Conservation (phyloP, 1,140 invertebrate species). For the Hycleus phaleratus region DNA sequence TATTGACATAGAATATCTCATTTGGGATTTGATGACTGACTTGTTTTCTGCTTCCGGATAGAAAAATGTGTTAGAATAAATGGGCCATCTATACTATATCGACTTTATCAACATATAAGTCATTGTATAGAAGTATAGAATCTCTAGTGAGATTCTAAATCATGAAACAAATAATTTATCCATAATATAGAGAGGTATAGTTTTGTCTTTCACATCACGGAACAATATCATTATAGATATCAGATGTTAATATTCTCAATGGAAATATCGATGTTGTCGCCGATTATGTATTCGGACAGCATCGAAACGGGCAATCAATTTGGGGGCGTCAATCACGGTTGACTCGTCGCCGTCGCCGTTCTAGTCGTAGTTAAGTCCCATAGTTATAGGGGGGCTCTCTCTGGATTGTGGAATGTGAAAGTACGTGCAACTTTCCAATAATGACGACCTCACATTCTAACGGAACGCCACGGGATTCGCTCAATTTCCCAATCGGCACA, state of each 20-base stretch:
- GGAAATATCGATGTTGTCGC: conserved; percentile 18
- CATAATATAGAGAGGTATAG: background rate
- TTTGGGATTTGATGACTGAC: background rate
- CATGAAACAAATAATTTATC: conserved; percentile 6
- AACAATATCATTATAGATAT: conserved; percentile 26
- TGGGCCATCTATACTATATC: conserved; percentile 18
- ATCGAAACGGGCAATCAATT: conserved; percentile 19
- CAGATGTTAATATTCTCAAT: conserved; percentile 25
- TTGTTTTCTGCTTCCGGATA: background rate
- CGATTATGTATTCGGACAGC: conserved; percentile 18
- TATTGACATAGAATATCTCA: conserved; percentile 17
- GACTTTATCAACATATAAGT: conserved; percentile 19
- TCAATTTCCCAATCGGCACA: conserved; percentile 18
- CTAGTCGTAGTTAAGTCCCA: too few relatives aligned
- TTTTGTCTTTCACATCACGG: conserved; percentile 21
- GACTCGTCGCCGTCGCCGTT: conserved; percentile 5
- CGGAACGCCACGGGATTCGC: conserved; percentile 4
- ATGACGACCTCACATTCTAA: conserved; percentile 2
- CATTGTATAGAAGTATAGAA: conserved; percentile 3
- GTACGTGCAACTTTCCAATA: background rate
- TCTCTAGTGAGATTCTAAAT: background rate
- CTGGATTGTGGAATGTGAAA: conserved; percentile 9
- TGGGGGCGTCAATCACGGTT: conserved; percentile 17
- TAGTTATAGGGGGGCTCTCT: too few relatives aligned
- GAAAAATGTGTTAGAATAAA: conserved; percentile 17